phyloP scores from a whole-genome alignment of 1,140 invertebrate species.

The Magallana ariakensis region DNA sequence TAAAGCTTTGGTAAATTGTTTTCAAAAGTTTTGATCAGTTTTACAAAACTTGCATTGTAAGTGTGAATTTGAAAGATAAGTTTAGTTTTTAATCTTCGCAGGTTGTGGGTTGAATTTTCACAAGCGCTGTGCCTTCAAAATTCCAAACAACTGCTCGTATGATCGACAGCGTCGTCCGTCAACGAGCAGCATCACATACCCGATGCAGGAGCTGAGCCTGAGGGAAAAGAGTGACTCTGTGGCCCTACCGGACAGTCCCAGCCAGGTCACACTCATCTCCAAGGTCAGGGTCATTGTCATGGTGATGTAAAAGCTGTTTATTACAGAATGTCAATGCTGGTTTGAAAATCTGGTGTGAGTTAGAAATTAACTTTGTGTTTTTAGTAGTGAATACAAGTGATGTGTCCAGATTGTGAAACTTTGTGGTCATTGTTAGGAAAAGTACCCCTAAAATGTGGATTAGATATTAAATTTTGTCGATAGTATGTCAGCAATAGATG shows the following conservation, averaged over 20 bases:
- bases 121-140: conserved; percentile 98
- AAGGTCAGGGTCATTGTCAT: conserved; percentile 11
- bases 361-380: too few species aligned
- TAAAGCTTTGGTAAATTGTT: too few species aligned
- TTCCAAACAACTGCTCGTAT: conserved; percentile 95
- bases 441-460: too few species aligned
- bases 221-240: conserved; percentile 49
- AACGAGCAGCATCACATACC: conserved; percentile 66
- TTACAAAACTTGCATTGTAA: too few species aligned
- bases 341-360: too few species aligned
- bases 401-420: too few species aligned
- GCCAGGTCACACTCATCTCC: conserved; percentile 45
- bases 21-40: too few species aligned
- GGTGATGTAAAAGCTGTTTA: background rate
- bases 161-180: conserved; percentile 73
- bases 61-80: too few species aligned
- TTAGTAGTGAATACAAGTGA: too few species aligned
- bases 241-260: conserved; percentile 39
- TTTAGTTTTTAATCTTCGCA: conserved; percentile 77
- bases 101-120: conserved; percentile 99
- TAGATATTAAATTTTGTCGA: too few species aligned
- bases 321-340: background rate
- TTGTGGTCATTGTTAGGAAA: too few species aligned
- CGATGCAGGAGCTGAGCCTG: conserved; percentile 50
- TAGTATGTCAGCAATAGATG: too few species aligned